Conservation (phyloP, 2,797 vertebrate species). For the Hypotaenidia philippensis region DNA sequence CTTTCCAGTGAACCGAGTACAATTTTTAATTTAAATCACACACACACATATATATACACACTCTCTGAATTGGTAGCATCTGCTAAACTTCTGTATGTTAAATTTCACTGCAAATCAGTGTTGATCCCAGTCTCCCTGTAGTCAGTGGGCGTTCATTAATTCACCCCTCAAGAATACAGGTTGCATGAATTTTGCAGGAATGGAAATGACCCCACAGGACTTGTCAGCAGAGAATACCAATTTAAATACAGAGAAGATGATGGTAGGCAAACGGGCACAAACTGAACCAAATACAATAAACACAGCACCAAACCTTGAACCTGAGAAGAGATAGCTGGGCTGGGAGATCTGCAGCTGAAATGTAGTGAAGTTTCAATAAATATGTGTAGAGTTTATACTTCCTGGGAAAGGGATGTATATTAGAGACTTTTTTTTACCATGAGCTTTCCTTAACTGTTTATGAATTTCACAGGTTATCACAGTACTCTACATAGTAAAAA, state of each 20-base stretch:
- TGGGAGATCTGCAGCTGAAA: background rate
- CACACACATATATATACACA: fast-evolving
- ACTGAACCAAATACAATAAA: background rate
- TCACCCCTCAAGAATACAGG: background rate
- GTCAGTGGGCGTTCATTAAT: background rate
- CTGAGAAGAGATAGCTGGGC: background rate
- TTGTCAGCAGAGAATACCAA: background rate
- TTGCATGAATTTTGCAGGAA: background rate
- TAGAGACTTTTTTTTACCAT: background rate
- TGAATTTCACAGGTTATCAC: slow-evolving; percentile 37
- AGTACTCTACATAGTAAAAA: background rate
- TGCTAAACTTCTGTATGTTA: background rate
- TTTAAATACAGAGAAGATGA: fast-evolving
- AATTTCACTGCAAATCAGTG: background rate
- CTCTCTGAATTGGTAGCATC: background rate
- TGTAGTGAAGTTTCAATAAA: slow-evolving; percentile 27
- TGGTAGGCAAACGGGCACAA: background rate
- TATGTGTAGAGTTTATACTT: background rate
- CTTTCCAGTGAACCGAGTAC: background rate
- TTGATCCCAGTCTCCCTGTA: background rate
- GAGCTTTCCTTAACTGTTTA: background rate
- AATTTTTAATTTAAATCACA: background rate
- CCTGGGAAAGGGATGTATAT: background rate
- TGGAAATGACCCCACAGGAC: background rate
- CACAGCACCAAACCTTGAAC: background rate